Conservation (phyloP, 2,888 invertebrate species). For the Chorisops tibialis region DNA sequence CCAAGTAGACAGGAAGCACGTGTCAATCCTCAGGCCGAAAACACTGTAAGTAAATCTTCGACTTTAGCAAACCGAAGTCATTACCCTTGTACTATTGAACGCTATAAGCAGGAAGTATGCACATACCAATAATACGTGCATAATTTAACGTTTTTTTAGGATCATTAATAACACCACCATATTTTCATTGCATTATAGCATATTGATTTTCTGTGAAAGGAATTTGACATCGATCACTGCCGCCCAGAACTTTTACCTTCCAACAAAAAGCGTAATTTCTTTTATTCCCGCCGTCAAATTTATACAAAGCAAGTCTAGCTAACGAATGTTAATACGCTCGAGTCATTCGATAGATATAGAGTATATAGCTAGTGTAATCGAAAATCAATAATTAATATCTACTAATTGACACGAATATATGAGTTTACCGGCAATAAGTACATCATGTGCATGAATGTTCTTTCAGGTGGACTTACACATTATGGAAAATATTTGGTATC, state of each 20-base stretch:
- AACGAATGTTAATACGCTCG: not conserved
- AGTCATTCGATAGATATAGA: not conserved
- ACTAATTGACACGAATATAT: not conserved
- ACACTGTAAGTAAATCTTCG: conserved; percentile 12
- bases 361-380: no score
- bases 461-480: no score
- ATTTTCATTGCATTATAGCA: not conserved
- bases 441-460: not conserved
- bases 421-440: not conserved
- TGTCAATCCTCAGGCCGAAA: conserved; percentile 24
- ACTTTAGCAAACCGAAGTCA: no score
- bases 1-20: conserved; percentile 19
- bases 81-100: no score
- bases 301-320: no score
- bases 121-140: no score
- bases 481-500: no score
- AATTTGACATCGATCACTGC: not conserved
- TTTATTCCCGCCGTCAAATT: no score
- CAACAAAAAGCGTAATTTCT: no score
- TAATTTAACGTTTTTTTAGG: not conserved
- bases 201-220: not conserved
- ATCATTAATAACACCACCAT: not conserved
- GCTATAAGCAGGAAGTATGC: no score
- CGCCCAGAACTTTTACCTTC: no score
- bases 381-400: no score